Conservation (phyloP, 37 sponge, comb jelly and placozoan genomes). For the Beroe ovata region DNA sequence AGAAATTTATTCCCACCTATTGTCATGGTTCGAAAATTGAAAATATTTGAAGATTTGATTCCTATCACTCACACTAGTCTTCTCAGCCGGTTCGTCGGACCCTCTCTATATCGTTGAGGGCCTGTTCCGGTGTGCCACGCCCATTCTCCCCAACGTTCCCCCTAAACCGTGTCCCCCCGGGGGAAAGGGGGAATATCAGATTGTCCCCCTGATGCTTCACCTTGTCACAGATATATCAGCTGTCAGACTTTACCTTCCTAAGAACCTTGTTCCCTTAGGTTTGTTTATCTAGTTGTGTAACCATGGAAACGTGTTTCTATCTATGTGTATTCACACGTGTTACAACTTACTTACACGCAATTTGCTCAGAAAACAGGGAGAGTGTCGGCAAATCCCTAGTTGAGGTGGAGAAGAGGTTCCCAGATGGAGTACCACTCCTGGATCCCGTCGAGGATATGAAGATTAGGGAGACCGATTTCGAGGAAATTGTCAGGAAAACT, state of each 20-base stretch:
- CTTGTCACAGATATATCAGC: conserved; percentile 79
- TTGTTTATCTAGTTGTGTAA: no score
- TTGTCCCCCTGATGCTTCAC: conserved; percentile 81
- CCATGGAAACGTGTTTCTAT: no score
- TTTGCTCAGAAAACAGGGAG: conserved; percentile 64
- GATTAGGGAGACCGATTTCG: conserved; percentile 82
- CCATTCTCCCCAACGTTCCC: conserved; percentile 71
- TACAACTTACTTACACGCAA: neutral
- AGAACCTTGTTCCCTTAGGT: conserved; percentile 73
- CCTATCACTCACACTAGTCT: neutral
- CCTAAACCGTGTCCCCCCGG: conserved; percentile 80
- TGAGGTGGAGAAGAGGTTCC: conserved; percentile 88
- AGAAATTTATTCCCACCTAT: no score
- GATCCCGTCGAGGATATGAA: conserved; percentile 95
- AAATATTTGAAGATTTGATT: neutral
- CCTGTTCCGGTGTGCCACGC: conserved; percentile 76
- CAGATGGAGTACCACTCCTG: conserved; percentile 82
- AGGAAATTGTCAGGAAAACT: conserved; percentile 80
- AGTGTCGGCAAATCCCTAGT: conserved; percentile 30
- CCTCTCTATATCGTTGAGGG: conserved; percentile 85
- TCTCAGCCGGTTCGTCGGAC: conserved; percentile 70
- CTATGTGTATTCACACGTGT: neutral
- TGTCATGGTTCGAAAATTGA: no score
- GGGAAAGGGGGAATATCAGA: conserved; percentile 88
- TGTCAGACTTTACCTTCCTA: conserved; percentile 87